Evolutionary conservation across 2,113 vertebrate genomes (phyloP).

Genomic region (Abramis brama): DNA sequence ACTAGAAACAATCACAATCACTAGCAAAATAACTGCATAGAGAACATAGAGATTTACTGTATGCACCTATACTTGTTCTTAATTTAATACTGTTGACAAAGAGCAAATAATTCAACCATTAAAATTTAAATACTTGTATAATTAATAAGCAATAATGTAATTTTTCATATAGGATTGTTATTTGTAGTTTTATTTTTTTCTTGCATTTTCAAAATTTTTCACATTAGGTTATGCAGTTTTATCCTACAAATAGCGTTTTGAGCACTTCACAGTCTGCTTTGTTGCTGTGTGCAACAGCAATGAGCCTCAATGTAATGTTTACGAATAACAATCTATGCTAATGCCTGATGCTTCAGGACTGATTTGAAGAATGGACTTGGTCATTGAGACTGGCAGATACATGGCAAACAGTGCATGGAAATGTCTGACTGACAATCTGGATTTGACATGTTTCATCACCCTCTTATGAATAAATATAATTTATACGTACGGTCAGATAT

Average conservation of each 20-base stretch:
- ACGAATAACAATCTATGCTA: constrained; percentile 8
- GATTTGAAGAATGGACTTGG: constrained; percentile 18
- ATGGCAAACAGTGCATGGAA: background rate
- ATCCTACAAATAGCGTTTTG: background rate
- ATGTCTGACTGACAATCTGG: constrained; percentile 6
- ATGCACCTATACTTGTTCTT: background rate
- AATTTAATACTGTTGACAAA: background rate
- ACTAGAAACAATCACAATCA: background rate
- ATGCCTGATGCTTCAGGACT: constrained; percentile 10
- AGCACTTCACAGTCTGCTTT: background rate
- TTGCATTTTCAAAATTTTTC: background rate
- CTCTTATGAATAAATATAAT: constrained; percentile 30
- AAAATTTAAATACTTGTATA: background rate
- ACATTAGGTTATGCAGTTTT: background rate
- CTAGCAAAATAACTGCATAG: background rate
- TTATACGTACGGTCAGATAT: background rate
- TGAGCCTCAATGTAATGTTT: background rate
- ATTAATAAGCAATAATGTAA: background rate
- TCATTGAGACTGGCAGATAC: constrained; percentile 29
- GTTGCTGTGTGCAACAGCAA: background rate
- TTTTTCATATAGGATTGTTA: background rate
- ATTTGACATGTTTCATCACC: constrained; percentile 6
- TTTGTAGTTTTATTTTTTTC: background rate
- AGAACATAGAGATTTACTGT: background rate
- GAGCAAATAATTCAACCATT: background rate